A percentile compares a stretch with the other conserved stretches of the same genome.
These are phyloP conservation scores for Coenonympha glycerion DNA, from an alignment of 2,888 invertebrate species.

Conservation along the genomic window DNA sequence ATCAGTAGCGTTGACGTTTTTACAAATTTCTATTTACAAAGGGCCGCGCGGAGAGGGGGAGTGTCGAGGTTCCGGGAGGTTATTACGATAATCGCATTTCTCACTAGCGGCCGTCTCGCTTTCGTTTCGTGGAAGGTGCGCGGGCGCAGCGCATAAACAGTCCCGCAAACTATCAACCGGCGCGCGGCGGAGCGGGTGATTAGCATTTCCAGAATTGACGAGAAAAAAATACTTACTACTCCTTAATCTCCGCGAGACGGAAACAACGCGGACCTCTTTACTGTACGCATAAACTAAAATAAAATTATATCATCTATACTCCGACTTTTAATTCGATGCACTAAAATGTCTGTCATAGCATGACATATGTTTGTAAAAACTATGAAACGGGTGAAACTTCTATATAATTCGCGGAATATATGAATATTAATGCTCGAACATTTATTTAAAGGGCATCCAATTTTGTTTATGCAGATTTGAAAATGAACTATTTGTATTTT, in stretches of 20 bases:
- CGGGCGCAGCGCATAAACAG: slow-evolving; percentile 42
- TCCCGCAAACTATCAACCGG: slow-evolving; percentile 67
- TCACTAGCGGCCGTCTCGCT: slow-evolving; percentile 66
- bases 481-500: too few species aligned
- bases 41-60: too few species aligned
- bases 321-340: too few species aligned
- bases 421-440: too few species aligned
- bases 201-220: slow-evolving; percentile 66
- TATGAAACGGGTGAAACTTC: too few species aligned
- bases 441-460: too few species aligned
- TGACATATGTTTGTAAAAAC: too few species aligned
- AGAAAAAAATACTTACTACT: slow-evolving; percentile 40
- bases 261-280: slow-evolving; percentile 33
- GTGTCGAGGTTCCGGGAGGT: slow-evolving; percentile 67
- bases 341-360: too few species aligned
- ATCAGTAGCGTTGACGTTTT: slow-evolving; percentile 9
- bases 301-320: too few species aligned
- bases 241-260: slow-evolving; percentile 3
- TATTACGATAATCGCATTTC: slow-evolving; percentile 72
- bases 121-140: slow-evolving; percentile 69
- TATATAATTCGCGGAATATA: too few species aligned
- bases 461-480: too few species aligned
- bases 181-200: slow-evolving; percentile 60
- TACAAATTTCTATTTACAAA: slow-evolving; percentile 46
- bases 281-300: too few species aligned